These are phyloP conservation scores for Microcebus griseorufus DNA, from an alignment of 2,113 vertebrate genomes.

Conservation along the genomic window DNA sequence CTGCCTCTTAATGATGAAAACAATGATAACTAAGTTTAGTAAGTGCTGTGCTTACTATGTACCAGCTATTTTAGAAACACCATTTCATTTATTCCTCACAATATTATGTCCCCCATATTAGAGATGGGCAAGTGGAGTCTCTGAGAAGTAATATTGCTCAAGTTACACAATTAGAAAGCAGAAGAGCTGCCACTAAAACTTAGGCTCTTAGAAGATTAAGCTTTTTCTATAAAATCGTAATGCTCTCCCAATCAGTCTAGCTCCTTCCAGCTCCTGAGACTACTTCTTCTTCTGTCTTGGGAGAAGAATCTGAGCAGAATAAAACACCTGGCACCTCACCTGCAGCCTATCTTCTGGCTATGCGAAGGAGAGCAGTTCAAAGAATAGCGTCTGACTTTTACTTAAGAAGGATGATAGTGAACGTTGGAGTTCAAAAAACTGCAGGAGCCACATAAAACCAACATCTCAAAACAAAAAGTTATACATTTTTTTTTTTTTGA, in stretches of 20 bases:
- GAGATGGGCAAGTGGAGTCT: background rate
- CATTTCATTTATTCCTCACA: background rate
- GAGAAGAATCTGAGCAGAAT: background rate
- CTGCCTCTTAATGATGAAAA: background rate
- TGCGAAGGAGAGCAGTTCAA: background rate
- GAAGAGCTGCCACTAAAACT: background rate
- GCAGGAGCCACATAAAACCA: constrained; percentile 44
- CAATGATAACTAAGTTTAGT: background rate
- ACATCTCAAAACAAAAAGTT: background rate
- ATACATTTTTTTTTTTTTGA: background rate
- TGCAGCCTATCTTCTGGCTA: background rate
- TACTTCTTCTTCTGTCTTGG: background rate
- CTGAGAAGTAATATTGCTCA: background rate
- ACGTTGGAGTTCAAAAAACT: constrained; percentile 19
- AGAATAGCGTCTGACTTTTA: background rate
- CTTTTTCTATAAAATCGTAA: background rate
- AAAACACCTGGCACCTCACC: background rate
- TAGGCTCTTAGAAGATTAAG: background rate
- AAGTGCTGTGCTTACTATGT: background rate
- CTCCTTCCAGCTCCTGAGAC: background rate
- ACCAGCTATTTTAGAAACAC: background rate
- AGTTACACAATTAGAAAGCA: background rate
- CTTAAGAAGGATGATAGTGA: background rate
- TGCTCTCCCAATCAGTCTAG: background rate
- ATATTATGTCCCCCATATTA: background rate